Conservation (phyloP, 2,888 invertebrate species). For the Lasioglossum morio region DNA sequence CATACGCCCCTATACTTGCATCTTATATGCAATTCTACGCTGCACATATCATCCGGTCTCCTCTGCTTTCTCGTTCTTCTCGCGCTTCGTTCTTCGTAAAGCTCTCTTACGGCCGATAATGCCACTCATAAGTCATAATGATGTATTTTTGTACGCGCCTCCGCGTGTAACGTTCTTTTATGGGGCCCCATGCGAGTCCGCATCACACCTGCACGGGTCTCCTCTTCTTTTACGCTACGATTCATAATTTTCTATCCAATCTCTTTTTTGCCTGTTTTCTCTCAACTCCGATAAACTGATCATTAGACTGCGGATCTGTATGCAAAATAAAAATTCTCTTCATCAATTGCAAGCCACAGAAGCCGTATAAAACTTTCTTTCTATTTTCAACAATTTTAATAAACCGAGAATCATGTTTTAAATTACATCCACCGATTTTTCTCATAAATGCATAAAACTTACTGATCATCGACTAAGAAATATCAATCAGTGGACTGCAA, state of each 20-base stretch:
- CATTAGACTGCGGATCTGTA: no score
- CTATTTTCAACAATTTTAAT: no score
- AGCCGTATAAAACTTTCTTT: no score
- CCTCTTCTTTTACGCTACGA: neutral
- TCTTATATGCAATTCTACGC: conserved; percentile 37
- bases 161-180: conserved; percentile 68
- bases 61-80: conserved; percentile 46
- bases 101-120: conserved; percentile 73
- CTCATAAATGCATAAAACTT: no score
- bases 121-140: conserved; percentile 81
- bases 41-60: conserved; percentile 20
- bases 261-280: neutral
- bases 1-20: conserved; percentile 17
- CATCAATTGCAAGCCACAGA: no score
- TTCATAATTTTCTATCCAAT: neutral
- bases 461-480: neutral
- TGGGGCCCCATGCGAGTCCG: conserved; percentile 15
- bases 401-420: no score
- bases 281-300: neutral
- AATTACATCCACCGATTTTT: no score
- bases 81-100: conserved; percentile 51
- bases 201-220: conserved; percentile 31
- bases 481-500: neutral
- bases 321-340: no score
- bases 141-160: conserved; percentile 77